phyloP scores from a whole-genome alignment of 2,113 vertebrate genomes.

The Odontophorus gujanensis region DNA sequence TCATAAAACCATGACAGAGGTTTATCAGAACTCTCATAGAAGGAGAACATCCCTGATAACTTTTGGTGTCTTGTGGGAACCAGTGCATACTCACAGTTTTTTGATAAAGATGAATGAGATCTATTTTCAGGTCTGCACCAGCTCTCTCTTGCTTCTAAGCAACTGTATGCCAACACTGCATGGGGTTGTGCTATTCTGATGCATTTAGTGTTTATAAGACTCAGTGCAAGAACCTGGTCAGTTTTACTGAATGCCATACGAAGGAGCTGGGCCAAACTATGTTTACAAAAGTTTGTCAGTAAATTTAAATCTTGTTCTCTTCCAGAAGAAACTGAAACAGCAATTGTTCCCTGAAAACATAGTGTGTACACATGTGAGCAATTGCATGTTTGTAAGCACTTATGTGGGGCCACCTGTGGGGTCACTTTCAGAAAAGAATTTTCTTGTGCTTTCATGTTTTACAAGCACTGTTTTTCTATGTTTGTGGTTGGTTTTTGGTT shows the following conservation, averaged over 20 bases:
- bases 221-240: background rate
- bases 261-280: background rate
- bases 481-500: background rate
- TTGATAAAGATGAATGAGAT: background rate
- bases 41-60: background rate
- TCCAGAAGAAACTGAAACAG: background rate
- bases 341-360: background rate
- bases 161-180: background rate
- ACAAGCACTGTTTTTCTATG: background rate
- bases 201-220: background rate
- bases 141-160: background rate
- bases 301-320: background rate
- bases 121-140: background rate
- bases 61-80: background rate
- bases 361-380: rapidly evolving
- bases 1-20: too few species aligned
- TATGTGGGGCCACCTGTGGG: background rate
- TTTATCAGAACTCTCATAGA: rapidly evolving
- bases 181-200: background rate
- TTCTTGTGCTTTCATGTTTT: background rate
- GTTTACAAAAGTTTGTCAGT: background rate
- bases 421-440: background rate
- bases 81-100: background rate
- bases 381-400: background rate
- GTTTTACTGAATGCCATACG: background rate